Evolutionary conservation across 2,888 invertebrate species (phyloP), one percentile per base, ranked within the genome.

Genomic region (Drosophila borealis): DNA sequence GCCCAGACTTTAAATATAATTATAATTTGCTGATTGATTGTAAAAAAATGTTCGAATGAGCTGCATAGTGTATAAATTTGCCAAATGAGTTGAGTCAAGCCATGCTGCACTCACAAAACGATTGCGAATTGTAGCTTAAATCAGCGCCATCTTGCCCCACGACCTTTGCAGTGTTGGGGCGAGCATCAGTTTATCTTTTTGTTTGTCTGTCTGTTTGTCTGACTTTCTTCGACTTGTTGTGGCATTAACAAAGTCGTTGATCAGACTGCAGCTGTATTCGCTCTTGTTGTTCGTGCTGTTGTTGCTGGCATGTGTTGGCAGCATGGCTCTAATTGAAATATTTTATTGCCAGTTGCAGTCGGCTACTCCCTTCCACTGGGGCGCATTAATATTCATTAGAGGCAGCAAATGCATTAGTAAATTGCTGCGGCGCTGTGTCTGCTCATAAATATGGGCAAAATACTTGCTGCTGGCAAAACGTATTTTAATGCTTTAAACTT

Each of bases 191-290:
- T 78, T 76, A 83, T 80, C 78, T 65, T 66, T 50, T 46, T 50
- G 44, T 46, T 37, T 62, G 34, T 64, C 17, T 46, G 57, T 49
- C 13, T 25, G 39, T 13, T 2, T 42, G 29, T 61, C 34, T 49
- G 45, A 55, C 51, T 46, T 66, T 63, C 77, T 73, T 70, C 63
- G 60, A 73, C 73, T 77, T 77, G 80, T 62, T 80, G 82, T 70
- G 78, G 82, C 82, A 85, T 85, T 85, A 82, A 78, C 80, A 69
- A 72, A 82, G 75, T 85, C 82, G 85, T 85, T 82, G 85, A 83
- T 83, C 85, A 69, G 69, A 42, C 62, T 49, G 54, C 53, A 42
- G 49, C 33, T 54, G 44, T 44, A 45, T 37, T 44, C 57, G n/a
- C 29, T 42, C 14, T 29, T 57, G 50, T 13, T 65, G 33, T 39